A percentile compares a stretch with the other conserved stretches of the same genome.
Conservation (phyloP, 2,888 invertebrate species). For the Andrena camellia region DNA sequence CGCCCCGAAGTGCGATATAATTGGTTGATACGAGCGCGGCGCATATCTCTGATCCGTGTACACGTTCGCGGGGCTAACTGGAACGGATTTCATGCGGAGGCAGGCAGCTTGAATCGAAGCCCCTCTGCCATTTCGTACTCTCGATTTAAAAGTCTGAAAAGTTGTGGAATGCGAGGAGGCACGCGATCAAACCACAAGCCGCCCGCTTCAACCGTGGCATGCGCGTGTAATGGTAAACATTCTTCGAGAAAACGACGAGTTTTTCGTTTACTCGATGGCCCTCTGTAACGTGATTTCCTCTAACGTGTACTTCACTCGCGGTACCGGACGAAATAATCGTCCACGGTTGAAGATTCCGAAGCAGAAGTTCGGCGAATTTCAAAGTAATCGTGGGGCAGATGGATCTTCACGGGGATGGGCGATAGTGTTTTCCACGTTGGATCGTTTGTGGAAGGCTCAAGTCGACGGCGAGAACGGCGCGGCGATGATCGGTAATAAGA, state of each 20-base stretch:
- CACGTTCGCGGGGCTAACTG: constrained; percentile 44
- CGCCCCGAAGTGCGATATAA: constrained; percentile 26
- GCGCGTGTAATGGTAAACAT: constrained; percentile 11
- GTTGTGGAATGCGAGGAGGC: constrained; percentile 44
- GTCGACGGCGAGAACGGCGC: not conserved
- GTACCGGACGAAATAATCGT: no score
- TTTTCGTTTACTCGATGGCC: not conserved
- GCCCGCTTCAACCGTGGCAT: not conserved
- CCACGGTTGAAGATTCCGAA: no score
- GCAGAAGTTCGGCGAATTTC: no score
- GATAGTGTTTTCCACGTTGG: no score
- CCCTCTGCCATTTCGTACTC: constrained; percentile 51
- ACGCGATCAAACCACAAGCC: constrained; percentile 54
- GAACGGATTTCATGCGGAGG: constrained; percentile 50
- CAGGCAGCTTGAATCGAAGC: constrained; percentile 46
- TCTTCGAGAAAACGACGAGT: not conserved
- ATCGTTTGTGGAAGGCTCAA: no score
- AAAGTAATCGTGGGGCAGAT: no score
- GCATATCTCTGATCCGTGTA: constrained; percentile 1
- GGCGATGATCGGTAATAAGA: constrained; percentile 13
- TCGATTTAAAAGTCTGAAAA: constrained; percentile 59
- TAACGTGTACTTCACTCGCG: no score
- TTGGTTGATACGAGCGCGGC: constrained; percentile 4
- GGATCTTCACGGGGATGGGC: no score
- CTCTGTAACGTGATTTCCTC: no score